These are phyloP conservation scores for Troilus luridus DNA, from an alignment of 2,888 invertebrate genomes.

Conservation along the genomic window DNA sequence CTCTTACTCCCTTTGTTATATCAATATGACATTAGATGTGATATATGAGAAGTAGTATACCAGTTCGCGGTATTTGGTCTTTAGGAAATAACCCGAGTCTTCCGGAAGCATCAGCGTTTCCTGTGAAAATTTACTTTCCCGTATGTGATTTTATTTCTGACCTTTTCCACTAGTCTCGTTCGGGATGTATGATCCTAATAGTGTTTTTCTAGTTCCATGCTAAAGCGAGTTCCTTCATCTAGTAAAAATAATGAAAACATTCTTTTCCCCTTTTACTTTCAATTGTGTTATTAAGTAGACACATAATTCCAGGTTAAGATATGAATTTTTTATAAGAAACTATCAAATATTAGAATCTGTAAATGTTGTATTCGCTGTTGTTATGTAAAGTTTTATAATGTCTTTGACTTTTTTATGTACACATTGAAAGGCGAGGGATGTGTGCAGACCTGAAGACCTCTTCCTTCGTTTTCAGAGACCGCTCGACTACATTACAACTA, in stretches of 20 bases:
- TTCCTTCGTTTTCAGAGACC: too few species aligned
- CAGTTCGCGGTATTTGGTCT: conserved; percentile 17
- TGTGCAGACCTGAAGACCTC: too few species aligned
- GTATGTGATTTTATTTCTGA: not conserved
- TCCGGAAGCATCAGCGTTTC: not conserved
- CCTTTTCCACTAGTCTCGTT: not conserved
- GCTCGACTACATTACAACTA: too few species aligned
- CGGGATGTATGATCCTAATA: not conserved
- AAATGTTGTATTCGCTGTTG: too few species aligned
- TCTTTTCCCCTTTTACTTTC: too few species aligned
- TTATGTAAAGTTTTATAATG: too few species aligned
- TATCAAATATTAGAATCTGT: too few species aligned
- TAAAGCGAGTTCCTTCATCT: not conserved
- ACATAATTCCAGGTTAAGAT: too few species aligned
- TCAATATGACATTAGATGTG: conserved; percentile 16
- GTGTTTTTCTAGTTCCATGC: not conserved
- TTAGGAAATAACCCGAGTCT: not conserved
- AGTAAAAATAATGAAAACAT: not conserved
- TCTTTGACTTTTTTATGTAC: too few species aligned
- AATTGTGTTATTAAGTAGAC: too few species aligned
- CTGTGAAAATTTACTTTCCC: conserved; percentile 39
- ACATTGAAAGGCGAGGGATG: too few species aligned
- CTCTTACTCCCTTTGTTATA: not conserved
- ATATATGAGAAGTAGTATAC: conserved; percentile 1
- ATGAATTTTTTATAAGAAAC: too few species aligned